A percentile compares a stretch with the other conserved stretches of the same genome.
Conservation (phyloP, 2,797 vertebrate species). For the Falco peregrinus region DNA sequence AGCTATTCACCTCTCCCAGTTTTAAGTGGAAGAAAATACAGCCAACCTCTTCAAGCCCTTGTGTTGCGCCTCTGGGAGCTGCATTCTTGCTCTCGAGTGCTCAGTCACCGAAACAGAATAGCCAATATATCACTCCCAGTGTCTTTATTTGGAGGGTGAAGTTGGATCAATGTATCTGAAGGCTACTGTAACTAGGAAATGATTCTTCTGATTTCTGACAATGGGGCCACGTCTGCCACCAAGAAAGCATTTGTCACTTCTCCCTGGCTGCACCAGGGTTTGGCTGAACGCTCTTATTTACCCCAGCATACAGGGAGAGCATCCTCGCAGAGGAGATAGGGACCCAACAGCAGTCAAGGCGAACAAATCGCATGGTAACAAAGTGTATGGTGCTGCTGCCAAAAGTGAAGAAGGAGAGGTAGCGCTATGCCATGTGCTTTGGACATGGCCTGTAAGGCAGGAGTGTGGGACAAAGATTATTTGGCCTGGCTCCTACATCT, state of each 20-base stretch:
- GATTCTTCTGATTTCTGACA: slow-evolving; percentile 23
- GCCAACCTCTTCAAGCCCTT: slow-evolving; percentile 44
- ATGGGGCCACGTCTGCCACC: background rate
- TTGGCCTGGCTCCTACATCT: background rate
- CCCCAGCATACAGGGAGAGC: background rate
- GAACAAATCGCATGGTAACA: rapidly evolving
- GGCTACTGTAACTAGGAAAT: slow-evolving; percentile 24
- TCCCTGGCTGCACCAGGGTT: background rate
- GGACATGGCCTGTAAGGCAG: background rate
- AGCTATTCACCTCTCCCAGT: slow-evolving; percentile 42
- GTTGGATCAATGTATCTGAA: slow-evolving; percentile 19
- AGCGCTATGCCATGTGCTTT: background rate
- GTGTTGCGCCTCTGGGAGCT: background rate
- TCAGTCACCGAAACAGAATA: slow-evolving; percentile 11
- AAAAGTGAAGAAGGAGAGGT: background rate
- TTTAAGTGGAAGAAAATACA: slow-evolving; percentile 30
- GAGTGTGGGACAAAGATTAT: background rate
- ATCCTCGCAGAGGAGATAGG: rapidly evolving
- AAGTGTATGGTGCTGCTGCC: background rate
- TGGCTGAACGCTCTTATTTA: background rate
- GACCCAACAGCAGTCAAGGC: rapidly evolving
- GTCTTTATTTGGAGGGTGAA: background rate
- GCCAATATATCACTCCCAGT: slow-evolving; percentile 1
- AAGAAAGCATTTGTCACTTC: background rate
- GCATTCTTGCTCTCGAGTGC: slow-evolving; percentile 20